Conservation (phyloP, 2,113 vertebrate genomes). For the Ramphastos sulfuratus region DNA sequence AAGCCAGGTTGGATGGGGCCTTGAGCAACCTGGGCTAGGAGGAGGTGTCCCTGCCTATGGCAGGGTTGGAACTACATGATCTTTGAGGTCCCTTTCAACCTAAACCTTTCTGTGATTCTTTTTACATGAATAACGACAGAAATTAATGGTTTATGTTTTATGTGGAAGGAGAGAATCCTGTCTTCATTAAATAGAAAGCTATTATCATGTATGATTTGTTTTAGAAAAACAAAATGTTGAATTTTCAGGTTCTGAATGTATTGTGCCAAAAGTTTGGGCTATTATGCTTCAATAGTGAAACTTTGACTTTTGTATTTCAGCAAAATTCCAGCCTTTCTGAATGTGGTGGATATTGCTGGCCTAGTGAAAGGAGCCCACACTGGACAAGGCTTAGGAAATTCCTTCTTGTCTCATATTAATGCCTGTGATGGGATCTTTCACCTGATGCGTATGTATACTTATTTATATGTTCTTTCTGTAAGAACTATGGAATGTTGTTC, state of each 20-base stretch:
- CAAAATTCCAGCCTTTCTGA: constrained; percentile 98
- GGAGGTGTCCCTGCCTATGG: too few species aligned
- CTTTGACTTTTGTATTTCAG: constrained; percentile 75
- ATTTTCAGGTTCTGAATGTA: not conserved
- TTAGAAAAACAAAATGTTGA: not conserved
- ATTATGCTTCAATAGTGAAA: constrained; percentile 29
- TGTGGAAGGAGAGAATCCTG: not conserved
- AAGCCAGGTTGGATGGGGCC: too few species aligned
- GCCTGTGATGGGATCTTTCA: constrained; percentile 97
- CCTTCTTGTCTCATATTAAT: constrained; percentile 97
- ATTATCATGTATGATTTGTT: not conserved
- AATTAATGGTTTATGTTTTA: not conserved
- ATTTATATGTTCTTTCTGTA: not conserved
- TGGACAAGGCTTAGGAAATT: constrained; percentile 96
- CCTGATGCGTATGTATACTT: constrained; percentile 90
- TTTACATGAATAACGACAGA: not conserved
- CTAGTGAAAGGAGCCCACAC: constrained; percentile 96
- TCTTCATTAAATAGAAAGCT: not conserved
- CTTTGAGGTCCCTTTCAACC: too few species aligned
- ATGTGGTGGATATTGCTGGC: constrained; percentile 97
- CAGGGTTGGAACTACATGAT: too few species aligned
- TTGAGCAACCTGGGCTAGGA: too few species aligned
- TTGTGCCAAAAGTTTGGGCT: not conserved
- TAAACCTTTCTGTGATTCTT: not conserved
- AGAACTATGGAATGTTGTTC: not conserved